phyloP scores from a whole-genome alignment of 2,888 invertebrate species.

The Nephrotoma appendiculata region DNA sequence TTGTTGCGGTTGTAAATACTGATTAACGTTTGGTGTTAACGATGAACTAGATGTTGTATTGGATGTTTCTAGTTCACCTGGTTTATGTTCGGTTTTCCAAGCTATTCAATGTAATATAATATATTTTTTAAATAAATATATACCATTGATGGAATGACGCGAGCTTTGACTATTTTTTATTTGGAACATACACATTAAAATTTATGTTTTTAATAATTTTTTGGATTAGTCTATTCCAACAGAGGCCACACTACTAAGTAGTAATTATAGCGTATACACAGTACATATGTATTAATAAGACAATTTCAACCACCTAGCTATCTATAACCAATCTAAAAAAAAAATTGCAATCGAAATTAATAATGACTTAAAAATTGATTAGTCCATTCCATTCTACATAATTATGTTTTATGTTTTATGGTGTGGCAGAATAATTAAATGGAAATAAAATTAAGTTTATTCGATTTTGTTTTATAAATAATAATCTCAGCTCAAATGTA shows the following conservation, averaged over 20 bases:
- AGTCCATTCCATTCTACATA: not conserved
- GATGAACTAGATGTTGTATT: slow-evolving; percentile 4
- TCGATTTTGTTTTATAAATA: not conserved
- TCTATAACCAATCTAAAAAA: not conserved
- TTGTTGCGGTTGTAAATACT: not conserved
- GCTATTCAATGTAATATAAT: not conserved
- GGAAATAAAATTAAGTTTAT: not conserved
- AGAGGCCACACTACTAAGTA: not conserved
- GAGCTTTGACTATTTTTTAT: not conserved
- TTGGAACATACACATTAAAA: too few species aligned
- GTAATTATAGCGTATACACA: too few species aligned
- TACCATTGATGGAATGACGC: not conserved
- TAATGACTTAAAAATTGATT: not conserved
- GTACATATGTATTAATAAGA: not conserved
- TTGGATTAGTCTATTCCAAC: not conserved
- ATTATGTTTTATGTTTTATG: not conserved
- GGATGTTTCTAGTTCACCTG: slow-evolving; percentile 1
- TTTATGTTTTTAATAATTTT: not conserved
- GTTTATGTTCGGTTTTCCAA: slow-evolving; percentile 4
- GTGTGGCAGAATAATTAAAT: not conserved
- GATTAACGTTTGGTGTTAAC: slow-evolving; percentile 1
- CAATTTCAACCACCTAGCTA: not conserved
- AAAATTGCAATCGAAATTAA: not conserved
- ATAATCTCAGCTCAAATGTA: not conserved
- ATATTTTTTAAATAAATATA: not conserved